A percentile compares a stretch with the other conserved stretches of the same genome.
Conservation (phyloP, 2,888 invertebrate species). For the Tortricodes alternella region DNA sequence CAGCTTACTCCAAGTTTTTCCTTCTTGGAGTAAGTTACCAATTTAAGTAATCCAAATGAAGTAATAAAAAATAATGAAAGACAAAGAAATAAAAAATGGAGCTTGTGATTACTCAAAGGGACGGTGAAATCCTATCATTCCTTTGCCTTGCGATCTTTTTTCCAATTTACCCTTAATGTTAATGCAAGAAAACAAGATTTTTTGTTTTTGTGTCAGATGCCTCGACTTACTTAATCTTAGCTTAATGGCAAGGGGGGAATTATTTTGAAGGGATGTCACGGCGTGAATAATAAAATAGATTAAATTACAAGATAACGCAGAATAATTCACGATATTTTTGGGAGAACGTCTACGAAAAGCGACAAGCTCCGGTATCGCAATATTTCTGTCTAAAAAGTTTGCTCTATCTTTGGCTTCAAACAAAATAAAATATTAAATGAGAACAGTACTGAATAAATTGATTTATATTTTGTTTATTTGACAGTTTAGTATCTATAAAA, state of each 20-base stretch:
- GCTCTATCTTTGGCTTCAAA: no score
- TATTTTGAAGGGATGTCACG: slow-evolving; percentile 1
- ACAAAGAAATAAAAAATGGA: slow-evolving; percentile 48
- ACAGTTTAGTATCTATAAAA: no score
- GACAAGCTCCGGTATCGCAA: not conserved
- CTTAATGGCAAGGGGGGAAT: slow-evolving; percentile 1
- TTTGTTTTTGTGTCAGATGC: slow-evolving; percentile 36
- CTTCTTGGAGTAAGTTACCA: slow-evolving; percentile 32
- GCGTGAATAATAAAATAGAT: slow-evolving; percentile 1
- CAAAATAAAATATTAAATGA: no score
- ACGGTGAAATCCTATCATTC: slow-evolving; percentile 59
- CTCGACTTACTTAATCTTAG: slow-evolving; percentile 22
- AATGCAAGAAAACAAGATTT: slow-evolving; percentile 48
- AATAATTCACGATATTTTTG: not conserved
- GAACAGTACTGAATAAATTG: no score
- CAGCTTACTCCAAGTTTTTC: not conserved
- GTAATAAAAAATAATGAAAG: slow-evolving; percentile 56
- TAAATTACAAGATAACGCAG: slow-evolving; percentile 3
- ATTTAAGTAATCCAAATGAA: slow-evolving; percentile 52
- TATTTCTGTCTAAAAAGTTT: not conserved
- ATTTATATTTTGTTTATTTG: no score
- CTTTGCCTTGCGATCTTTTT: slow-evolving; percentile 58
- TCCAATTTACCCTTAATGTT: slow-evolving; percentile 58
- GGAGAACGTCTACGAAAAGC: not conserved
- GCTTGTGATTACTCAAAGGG: slow-evolving; percentile 69